Base-by-base conservation (phyloP, 2,797 vertebrate genomes). In the Falco concolor region DNA sequence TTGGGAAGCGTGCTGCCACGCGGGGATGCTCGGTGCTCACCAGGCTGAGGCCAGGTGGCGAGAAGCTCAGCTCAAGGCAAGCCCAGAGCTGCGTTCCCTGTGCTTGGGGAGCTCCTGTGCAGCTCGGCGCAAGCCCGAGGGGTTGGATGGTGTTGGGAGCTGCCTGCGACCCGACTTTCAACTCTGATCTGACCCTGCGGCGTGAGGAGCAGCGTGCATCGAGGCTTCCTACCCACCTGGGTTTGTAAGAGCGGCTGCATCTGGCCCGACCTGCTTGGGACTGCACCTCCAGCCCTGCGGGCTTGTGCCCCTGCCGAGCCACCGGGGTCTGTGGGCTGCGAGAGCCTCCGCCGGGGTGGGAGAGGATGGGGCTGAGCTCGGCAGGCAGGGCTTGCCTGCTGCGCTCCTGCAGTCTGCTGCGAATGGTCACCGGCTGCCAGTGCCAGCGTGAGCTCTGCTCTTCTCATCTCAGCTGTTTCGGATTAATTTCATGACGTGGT, bases 1-100 rank as follows among this genome's bases (percentile, higher is more conserved):
- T 30, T 25, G 50, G 61, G 76, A 56, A 45, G 8, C 0, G n/a
- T 1, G 49, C n/a, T 56, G 14, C 45, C 2, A 0, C 4, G 34
- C 2, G 2, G 34, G 49, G 80, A 25, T n/a, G 45, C 45, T 59
- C 7, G 0, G 70, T 9, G 60, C 60, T 19, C 23, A 1, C 27
- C 24, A 9, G 16, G 30, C 60, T 47, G 60, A 30, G 40, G 57
- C 30, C 0, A 2, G 56, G 21, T 18, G 17, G 42, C 3, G 2
- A 22, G 54, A 38, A 50, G 28, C 17, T 68, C 36, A 27, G 3
- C 8, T 15, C 32, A 47, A 47, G 15, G 21, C 0, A 2, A 73
- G 34, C 53, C 12, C 3, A 1, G 20, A 57, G 57, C 40, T 18
- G 52, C 3, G 0, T 42, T 21, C 38, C 22, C 9, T 14, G 36